These are phyloP conservation scores for Tympanuchus pallidicinctus DNA, from an alignment of 2,113 vertebrate species.

Conservation along the genomic window DNA sequence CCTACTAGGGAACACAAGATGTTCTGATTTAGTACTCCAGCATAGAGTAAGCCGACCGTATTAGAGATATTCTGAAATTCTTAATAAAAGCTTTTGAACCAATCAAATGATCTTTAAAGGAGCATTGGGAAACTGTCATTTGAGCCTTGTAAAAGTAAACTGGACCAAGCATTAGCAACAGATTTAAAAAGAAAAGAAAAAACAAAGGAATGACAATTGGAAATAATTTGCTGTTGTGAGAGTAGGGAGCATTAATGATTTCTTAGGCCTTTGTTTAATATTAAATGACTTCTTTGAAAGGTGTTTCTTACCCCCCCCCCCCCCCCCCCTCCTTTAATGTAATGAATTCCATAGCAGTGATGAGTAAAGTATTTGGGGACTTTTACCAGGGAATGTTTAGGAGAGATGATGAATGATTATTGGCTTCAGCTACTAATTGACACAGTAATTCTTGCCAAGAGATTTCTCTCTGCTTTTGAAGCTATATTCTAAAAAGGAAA, in stretches of 20 bases:
- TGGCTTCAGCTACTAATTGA: constrained; percentile 60
- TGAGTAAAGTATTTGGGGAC: constrained; percentile 40
- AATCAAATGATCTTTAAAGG: constrained; percentile 4
- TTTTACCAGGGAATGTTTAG: constrained; percentile 47
- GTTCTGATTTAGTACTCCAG: constrained; percentile 24
- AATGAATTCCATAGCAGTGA: constrained; percentile 54
- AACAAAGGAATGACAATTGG: neutral
- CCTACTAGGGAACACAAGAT: constrained; percentile 35
- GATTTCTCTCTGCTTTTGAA: constrained; percentile 51
- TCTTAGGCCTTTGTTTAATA: neutral
- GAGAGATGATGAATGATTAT: constrained; percentile 52
- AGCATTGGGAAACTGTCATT: constrained; percentile 10
- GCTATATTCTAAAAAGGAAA: constrained; percentile 29
- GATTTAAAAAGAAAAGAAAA: neutral
- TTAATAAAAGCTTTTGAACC: constrained; percentile 42
- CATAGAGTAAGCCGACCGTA: constrained; percentile 39
- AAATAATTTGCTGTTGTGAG: neutral
- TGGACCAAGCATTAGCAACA: neutral
- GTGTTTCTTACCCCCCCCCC: neutral
- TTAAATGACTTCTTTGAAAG: constrained; percentile 34
- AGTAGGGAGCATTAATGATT: neutral
- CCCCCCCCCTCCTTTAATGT: neutral
- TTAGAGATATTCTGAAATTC: constrained; percentile 32
- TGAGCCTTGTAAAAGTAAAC: constrained; percentile 30
- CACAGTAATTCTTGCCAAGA: constrained; percentile 6